These are phyloP conservation scores for Zophobas morio DNA, from an alignment of 1,140 invertebrate genomes.

Conservation along the genomic window DNA sequence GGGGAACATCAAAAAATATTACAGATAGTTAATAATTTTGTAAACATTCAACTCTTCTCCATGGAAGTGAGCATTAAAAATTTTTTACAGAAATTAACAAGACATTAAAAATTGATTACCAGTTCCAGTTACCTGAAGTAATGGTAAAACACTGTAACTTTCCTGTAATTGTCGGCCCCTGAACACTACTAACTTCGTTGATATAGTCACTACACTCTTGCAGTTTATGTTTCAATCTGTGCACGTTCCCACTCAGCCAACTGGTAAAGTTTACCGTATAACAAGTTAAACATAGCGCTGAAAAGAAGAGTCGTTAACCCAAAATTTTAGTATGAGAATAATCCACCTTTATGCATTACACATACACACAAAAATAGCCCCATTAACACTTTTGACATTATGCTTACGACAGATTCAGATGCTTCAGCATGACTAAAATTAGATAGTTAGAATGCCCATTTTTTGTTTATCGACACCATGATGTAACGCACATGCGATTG, in stretches of 20 bases:
- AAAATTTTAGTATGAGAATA: background rate
- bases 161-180: background rate
- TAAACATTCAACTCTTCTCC: too few relatives aligned
- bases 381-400: background rate
- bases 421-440: background rate
- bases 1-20: too few relatives aligned
- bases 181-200: background rate
- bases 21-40: too few relatives aligned
- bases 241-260: background rate
- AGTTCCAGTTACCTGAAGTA: background rate
- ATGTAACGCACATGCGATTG: background rate
- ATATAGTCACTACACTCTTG: background rate
- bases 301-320: background rate
- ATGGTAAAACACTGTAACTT: background rate
- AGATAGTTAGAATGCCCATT: background rate
- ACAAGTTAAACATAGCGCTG: background rate
- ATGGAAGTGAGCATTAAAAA: too few relatives aligned
- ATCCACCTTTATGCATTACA: background rate
- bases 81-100: too few relatives aligned
- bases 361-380: background rate
- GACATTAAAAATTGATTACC: too few relatives aligned
- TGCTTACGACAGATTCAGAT: background rate
- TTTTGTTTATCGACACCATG: background rate
- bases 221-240: background rate
- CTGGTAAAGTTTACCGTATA: background rate